Conservation (phyloP, 1,140 invertebrate genomes). For the Glomeris maerens region DNA sequence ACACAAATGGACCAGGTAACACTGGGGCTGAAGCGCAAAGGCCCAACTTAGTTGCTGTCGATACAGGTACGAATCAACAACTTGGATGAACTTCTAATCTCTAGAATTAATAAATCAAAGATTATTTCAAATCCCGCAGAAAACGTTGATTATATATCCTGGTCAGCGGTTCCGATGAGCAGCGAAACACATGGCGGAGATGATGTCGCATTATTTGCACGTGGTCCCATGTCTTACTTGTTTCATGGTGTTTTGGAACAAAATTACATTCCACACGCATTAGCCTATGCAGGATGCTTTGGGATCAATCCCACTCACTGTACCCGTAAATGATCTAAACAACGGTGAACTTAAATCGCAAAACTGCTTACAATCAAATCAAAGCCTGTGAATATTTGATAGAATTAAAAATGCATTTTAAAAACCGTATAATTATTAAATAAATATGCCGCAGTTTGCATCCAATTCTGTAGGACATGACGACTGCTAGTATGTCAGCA, state of each 20-base stretch:
- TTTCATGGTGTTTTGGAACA: constrained; percentile 34
- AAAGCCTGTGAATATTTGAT: no score
- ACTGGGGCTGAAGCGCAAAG: constrained; percentile 11
- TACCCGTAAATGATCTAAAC: no score
- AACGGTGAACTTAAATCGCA: no score
- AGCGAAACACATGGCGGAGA: constrained; percentile 52
- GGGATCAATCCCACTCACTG: constrained; percentile 22
- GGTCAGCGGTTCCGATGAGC: constrained; percentile 35
- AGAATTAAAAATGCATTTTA: no score
- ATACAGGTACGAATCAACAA: constrained; percentile 18
- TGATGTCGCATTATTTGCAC: constrained; percentile 33
- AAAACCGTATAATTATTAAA: no score
- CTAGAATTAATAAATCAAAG: neutral
- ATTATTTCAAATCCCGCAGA: constrained; percentile 11
- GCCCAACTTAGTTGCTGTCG: constrained; percentile 13
- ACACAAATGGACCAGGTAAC: constrained; percentile 19
- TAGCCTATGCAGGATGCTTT: constrained; percentile 49
- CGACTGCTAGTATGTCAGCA: no score
- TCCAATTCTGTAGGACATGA: no score
- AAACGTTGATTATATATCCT: constrained; percentile 24
- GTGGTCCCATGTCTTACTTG: constrained; percentile 34
- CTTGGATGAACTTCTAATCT: no score
- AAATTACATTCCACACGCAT: constrained; percentile 41
- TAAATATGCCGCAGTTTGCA: no score
- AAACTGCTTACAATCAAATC: no score